These are phyloP conservation scores for Probosciger aterrimus DNA, from an alignment of 2,113 vertebrate species.

Conservation along the genomic window DNA sequence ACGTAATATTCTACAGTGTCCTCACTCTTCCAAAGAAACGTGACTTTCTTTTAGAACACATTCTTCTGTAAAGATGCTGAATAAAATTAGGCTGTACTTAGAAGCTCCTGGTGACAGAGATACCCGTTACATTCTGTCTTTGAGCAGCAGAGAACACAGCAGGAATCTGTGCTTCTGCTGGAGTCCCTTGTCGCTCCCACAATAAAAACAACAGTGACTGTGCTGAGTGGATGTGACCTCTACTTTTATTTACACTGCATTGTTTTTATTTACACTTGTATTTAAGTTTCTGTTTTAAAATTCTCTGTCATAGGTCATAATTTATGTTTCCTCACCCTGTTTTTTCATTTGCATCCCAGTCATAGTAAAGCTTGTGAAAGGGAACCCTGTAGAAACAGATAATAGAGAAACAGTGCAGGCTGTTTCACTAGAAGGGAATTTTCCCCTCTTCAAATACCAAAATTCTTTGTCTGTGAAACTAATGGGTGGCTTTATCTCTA, in stretches of 20 bases:
- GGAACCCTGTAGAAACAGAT: background rate
- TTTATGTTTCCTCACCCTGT: background rate
- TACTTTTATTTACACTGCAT: background rate
- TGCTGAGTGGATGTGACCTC: background rate
- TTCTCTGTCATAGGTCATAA: background rate
- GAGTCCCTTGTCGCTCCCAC: background rate
- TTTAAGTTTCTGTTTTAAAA: background rate
- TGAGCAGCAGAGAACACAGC: background rate
- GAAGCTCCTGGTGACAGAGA: background rate
- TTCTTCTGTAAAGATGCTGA: background rate
- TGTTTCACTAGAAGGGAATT: background rate
- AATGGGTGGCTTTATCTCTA: background rate
- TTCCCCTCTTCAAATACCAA: background rate
- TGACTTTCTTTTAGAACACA: background rate
- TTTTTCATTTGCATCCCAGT: background rate
- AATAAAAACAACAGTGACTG: background rate
- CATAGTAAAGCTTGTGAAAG: background rate
- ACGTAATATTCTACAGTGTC: background rate
- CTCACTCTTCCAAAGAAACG: background rate
- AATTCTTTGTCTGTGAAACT: background rate
- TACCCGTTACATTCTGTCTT: background rate
- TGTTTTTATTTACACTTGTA: background rate
- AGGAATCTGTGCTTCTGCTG: background rate
- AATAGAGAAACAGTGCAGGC: background rate
- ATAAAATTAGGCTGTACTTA: background rate